Percentiles rank a stretch among this genome's conserved stretches.
Conservation (phyloP, 2,888 invertebrate species). For the Lordiphosa fenestrarum region DNA sequence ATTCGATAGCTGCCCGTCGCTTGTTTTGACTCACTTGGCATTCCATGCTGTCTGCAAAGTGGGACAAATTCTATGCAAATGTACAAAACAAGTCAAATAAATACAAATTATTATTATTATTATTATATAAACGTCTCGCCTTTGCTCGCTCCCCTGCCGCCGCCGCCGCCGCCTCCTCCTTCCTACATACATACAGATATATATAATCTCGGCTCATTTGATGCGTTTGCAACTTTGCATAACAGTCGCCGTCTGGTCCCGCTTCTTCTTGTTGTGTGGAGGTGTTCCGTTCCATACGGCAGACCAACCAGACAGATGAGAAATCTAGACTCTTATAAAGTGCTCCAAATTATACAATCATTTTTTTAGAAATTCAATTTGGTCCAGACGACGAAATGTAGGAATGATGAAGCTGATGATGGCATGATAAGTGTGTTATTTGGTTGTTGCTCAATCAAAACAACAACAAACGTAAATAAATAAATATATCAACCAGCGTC, state of each 20-base stretch:
- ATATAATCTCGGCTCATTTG: slow-evolving; percentile 55
- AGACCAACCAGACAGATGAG: slow-evolving; percentile 30
- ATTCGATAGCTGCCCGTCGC: not conserved
- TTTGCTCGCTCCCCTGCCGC: slow-evolving; percentile 17
- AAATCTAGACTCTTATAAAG: slow-evolving; percentile 65
- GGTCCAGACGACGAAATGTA: slow-evolving; percentile 24
- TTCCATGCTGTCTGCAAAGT: slow-evolving; percentile 51
- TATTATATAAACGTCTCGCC: slow-evolving; percentile 53
- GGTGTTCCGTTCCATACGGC: slow-evolving; percentile 41
- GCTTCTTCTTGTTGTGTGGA: not conserved
- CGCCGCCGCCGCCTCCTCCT: slow-evolving; percentile 6
- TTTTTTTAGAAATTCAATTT: slow-evolving; percentile 71
- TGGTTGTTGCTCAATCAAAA: not conserved
- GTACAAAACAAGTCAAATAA: slow-evolving; percentile 52
- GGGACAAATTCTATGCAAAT: slow-evolving; percentile 72
- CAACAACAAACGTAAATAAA: slow-evolving; percentile 53
- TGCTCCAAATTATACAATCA: slow-evolving; percentile 74
- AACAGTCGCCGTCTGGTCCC: slow-evolving; percentile 58
- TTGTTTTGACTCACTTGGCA: slow-evolving; percentile 22
- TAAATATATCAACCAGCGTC: slow-evolving; percentile 75
- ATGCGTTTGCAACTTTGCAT: slow-evolving; percentile 72
- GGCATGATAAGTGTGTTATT: slow-evolving; percentile 1
- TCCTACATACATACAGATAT: not conserved
- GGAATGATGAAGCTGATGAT: slow-evolving; percentile 27
- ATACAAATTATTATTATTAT: slow-evolving; percentile 57